Evolutionary conservation across 2,113 vertebrate species (phyloP), one percentile per base, ranked within the genome.

Genomic region (Leuciscus idus): DNA sequence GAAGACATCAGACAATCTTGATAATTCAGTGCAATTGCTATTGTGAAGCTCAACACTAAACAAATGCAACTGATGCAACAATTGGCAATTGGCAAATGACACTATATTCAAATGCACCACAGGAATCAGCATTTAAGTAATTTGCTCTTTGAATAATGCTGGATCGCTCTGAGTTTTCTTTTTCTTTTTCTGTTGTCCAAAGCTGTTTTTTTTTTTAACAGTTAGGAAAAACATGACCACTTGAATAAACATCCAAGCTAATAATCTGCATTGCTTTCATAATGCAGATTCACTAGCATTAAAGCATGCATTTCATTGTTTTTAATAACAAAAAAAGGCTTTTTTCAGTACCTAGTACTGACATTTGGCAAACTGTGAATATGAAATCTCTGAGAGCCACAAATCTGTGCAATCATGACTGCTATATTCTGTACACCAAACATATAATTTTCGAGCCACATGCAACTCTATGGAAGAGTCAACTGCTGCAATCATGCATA

Each of bases 1-100:
- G 55, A 57, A 76, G 48, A 19, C 74, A 62, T 64, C 57, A 28
- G 59, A 81, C 23, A 48, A 48, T 46, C 59, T 48, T 64, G 78
- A 64, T 62, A 48, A 43, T 80, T 61, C 59, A 10, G 36, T 19
- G 39, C 17, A 81, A 12, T 6, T 28, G 39, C 15, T 19, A 64
- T 48, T 48, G 59, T 21, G n/a, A 21, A 46, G 39, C n/a, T 19
- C 59, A 66, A 64, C 21, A 61, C 21, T 26, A 43, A 81, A 15
- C 79, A 66, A 46, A 12, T 26, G 78, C 59, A 81, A 79, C 11
- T 43, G 17, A 43, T 80, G 13, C 33, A 80, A n/a, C 21, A 66
- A 59, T 43, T 39, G 8, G 19, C 21, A 66, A 59, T 43, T 39
- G 8, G 19, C 30, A n/a, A 21, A 36, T 61, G 0, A 46, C 55